Percentiles rank a stretch among this genome's conserved stretches.
phyloP scores from a whole-genome alignment of 2,113 vertebrate genomes.

The Prionailurus bengalensis region DNA sequence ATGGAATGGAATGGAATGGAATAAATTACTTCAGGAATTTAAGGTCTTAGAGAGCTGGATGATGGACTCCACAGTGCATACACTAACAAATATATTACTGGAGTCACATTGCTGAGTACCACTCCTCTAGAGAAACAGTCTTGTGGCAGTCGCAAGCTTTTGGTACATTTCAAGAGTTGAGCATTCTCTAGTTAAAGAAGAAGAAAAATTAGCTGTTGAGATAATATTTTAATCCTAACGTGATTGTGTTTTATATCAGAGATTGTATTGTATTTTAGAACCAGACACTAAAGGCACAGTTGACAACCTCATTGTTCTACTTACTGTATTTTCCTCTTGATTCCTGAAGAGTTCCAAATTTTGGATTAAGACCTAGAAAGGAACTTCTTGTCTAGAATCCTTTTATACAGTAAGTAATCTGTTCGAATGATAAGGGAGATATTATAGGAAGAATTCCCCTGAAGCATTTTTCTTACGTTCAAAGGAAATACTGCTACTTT shows the following conservation, averaged over 20 bases:
- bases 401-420: conserved; percentile 19
- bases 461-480: conserved; percentile 13
- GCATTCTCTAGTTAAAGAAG: not conserved
- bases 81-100: not conserved
- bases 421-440: conserved; percentile 42
- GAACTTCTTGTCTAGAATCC: conserved; percentile 19
- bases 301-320: not conserved
- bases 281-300: conserved; percentile 3
- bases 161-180: conserved; percentile 26
- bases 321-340: not conserved
- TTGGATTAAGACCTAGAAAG: conserved; percentile 1
- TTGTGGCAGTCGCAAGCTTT: not conserved
- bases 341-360: conserved; percentile 47
- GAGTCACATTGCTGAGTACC: not conserved
- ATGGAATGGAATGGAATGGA: too few relatives aligned
- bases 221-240: conserved; percentile 37
- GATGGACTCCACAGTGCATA: not conserved
- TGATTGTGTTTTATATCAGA: not conserved
- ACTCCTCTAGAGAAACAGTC: conserved; percentile 12
- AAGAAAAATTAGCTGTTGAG: conserved; percentile 24
- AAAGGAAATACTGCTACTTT: conserved; percentile 9
- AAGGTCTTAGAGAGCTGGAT: not conserved
- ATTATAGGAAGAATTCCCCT: conserved; percentile 26
- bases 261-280: conserved; percentile 52
- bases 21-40: not conserved